A percentile compares a stretch with the other conserved stretches of the same genome.
phyloP scores from a whole-genome alignment of 2,113 vertebrate genomes.

The Rhagologus leucostigma region DNA sequence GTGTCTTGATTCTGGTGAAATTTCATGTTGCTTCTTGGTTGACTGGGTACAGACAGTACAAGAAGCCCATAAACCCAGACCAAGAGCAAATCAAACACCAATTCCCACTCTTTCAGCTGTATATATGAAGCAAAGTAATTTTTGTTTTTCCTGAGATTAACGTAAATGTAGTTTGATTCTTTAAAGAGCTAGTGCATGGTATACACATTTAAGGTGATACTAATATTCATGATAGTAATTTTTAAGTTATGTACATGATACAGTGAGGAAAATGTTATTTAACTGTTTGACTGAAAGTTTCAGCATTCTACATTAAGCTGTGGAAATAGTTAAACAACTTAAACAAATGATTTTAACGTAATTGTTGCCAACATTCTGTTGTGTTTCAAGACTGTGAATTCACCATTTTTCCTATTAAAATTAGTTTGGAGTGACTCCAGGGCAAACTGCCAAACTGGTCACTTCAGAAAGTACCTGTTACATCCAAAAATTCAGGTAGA shows the following conservation, averaged over 20 bases:
- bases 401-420: background rate
- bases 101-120: background rate
- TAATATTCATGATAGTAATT: background rate
- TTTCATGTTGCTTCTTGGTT: background rate
- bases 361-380: background rate
- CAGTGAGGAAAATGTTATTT: background rate
- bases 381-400: background rate
- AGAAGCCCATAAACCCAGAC: background rate
- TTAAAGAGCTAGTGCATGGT: background rate
- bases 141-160: background rate
- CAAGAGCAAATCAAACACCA: background rate
- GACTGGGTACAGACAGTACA: background rate
- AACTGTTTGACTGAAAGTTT: background rate
- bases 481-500: background rate
- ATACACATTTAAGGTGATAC: background rate
- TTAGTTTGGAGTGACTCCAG: background rate
- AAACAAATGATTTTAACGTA: background rate
- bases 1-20: background rate
- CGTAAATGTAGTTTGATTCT: background rate
- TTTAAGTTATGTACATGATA: background rate
- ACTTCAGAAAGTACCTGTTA: background rate
- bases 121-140: background rate
- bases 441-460: background rate
- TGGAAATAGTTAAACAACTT: background rate
- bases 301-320: background rate